Base-by-base conservation (phyloP, 2,113 vertebrate species). In the Montifringilla adamsi region DNA sequence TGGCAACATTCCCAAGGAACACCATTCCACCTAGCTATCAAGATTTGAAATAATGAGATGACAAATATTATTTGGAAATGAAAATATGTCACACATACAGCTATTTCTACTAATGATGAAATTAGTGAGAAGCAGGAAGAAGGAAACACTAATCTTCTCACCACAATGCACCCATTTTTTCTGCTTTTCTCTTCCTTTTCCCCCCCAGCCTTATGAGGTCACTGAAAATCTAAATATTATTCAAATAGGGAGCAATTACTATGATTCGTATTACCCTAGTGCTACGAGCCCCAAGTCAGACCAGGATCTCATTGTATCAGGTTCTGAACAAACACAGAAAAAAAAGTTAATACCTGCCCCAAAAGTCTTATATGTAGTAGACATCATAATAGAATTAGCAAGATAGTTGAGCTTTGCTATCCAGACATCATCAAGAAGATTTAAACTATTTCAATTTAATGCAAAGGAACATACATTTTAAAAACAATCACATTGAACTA, bases 251-350 rank as follows among this genome's bases (percentile, higher is more conserved):
- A 97, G 94, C 94, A 96, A 95, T 96, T 86, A 96, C 95, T 97
- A 89, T 96, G 86, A 97, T 96, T 94, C 21, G 19, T 95, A 95
- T 96, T 96, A 96, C 94, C 94, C 95, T 96, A 97, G 92, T 94
- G 94, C 94, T 96, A 97, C 92, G 94, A 97, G 95, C 96, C 94
- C 96, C 92, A 93, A 96, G 95, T 95, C 95, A 96, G 90, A 95
- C 35, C 95, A 97, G 95, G 93, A 96, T 96, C 94, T 95, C 96
- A 96, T 89, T 97, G 94, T 95, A 95, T 86, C 95, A 97, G 95
- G 95, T 92, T 94, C 96, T 97, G 95, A 96, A 97, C 95, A 97
- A 96, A 97, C 95, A 96, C 85, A 96, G 95, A 96, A 95, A 95
- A 95, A 92, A 97, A 81, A 95, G 94, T 95, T 97, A 94, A 95